Percentiles rank a stretch among this genome's conserved stretches.
Evolutionary conservation across 2,797 vertebrate species (phyloP).

Genomic region (Buceros bicornis): DNA sequence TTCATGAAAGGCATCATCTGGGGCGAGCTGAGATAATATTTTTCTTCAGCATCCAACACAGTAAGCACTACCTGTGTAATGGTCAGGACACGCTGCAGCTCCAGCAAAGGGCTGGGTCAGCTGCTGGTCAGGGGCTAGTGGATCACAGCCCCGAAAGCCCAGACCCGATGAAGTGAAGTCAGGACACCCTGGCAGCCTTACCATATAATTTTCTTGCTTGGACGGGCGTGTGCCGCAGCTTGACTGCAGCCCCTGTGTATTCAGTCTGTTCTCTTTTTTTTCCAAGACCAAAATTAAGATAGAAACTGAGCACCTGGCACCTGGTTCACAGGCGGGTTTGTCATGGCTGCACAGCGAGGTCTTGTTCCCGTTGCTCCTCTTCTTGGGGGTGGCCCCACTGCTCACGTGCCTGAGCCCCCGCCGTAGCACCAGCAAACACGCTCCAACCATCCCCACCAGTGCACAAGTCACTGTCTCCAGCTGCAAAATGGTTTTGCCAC

Average conservation of each 20-base stretch:
- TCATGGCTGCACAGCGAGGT: background rate
- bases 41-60: background rate
- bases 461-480: background rate
- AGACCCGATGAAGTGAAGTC: conserved; percentile 26
- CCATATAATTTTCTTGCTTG: conserved; percentile 45
- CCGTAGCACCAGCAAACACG: background rate
- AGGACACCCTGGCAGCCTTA: conserved; percentile 65
- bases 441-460: background rate
- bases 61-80: background rate
- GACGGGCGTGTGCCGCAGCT: background rate
- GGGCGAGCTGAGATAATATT: background rate
- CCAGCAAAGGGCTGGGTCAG: background rate
- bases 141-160: background rate
- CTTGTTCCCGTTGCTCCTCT: background rate
- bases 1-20: background rate
- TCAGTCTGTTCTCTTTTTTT: conserved; percentile 27
- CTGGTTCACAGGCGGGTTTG: background rate
- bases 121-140: background rate
- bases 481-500: background rate
- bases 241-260: conserved; percentile 51
- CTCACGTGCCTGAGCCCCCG: background rate
- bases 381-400: background rate
- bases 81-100: background rate
- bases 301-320: conserved; percentile 50
- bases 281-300: conserved; percentile 46